Conservation (phyloP, 2,113 vertebrate genomes). For the Trochalopteron elliotii region DNA sequence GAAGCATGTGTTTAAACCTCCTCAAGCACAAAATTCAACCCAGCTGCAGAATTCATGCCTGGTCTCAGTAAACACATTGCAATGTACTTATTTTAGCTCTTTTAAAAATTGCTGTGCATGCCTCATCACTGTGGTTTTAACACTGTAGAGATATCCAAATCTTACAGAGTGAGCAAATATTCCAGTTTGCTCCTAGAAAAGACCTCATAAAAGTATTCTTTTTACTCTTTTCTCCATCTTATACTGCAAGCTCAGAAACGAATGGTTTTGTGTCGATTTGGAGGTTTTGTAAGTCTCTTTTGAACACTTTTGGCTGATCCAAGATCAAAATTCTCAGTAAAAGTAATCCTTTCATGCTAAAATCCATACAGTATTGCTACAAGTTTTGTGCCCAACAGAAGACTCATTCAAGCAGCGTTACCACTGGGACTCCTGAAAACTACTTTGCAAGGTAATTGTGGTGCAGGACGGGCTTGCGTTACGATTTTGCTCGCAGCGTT, state of each 20-base stretch:
- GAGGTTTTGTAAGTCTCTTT: not conserved
- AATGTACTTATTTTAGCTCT: not conserved
- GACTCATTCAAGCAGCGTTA: not conserved
- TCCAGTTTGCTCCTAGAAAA: not conserved
- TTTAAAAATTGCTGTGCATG: not conserved
- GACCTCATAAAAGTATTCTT: no score
- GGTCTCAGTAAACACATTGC: not conserved
- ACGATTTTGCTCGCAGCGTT: not conserved
- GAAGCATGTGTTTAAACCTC: not conserved
- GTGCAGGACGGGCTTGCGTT: not conserved
- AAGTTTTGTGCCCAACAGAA: not conserved
- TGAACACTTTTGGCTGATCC: not conserved
- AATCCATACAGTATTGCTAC: not conserved
- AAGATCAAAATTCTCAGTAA: not conserved
- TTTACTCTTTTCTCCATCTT: not conserved
- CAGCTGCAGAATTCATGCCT: not conserved
- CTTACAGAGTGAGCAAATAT: fast-evolving
- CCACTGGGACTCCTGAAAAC: not conserved
- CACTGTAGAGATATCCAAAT: not conserved
- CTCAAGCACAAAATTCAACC: not conserved
- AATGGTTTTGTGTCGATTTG: not conserved
- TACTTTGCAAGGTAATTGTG: not conserved
- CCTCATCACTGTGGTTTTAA: not conserved
- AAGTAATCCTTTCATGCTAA: not conserved
- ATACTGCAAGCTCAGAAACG: not conserved